Percentiles rank a stretch among this genome's conserved stretches.
phyloP scores from a whole-genome alignment of 2,797 vertebrate species.

The Macroramphosus scolopax region DNA sequence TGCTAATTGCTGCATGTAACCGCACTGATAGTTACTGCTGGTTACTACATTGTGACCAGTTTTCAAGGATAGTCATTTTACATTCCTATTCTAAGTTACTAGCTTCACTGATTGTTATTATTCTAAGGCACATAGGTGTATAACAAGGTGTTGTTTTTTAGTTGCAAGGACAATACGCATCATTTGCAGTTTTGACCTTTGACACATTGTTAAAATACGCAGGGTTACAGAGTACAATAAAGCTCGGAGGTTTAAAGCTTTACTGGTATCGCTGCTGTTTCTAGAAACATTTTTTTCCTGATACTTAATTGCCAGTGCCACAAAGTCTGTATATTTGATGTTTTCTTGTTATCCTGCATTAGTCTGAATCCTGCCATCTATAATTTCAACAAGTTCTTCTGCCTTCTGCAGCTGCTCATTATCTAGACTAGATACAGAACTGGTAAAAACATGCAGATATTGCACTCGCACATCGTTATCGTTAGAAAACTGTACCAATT shows the following conservation, averaged over 20 bases:
- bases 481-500: slow-evolving; percentile 5
- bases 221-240: neutral
- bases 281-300: neutral
- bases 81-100: neutral
- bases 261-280: neutral
- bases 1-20: too few species aligned
- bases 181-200: neutral
- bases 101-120: neutral
- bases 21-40: too few species aligned
- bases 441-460: neutral
- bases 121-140: neutral
- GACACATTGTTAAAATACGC: neutral
- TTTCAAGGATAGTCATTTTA: too few species aligned
- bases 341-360: slow-evolving; percentile 5
- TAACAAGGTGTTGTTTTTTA: neutral
- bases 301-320: slow-evolving; percentile 5
- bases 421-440: neutral
- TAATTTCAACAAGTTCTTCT: slow-evolving; percentile 3
- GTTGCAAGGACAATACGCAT: neutral
- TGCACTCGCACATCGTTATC: too few species aligned
- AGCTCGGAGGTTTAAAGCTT: neutral
- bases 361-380: neutral
- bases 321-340: neutral
- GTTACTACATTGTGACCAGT: too few species aligned
- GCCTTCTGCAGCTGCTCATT: slow-evolving; percentile 7